A percentile compares a stretch with the other conserved stretches of the same genome.
phyloP scores from a whole-genome alignment of 2,888 invertebrate species.

The Elmis aenea region DNA sequence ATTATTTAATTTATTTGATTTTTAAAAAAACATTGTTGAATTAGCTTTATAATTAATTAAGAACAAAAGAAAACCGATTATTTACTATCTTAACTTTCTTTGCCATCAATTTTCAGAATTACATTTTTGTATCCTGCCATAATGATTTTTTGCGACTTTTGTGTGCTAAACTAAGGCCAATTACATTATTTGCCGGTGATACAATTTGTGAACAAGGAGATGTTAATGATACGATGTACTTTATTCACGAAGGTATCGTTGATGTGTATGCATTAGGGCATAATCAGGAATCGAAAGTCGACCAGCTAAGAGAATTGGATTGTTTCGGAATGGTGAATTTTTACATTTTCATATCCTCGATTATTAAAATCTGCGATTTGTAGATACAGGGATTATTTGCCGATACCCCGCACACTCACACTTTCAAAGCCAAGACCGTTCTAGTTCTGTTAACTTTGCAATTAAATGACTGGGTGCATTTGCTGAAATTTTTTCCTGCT shows the following conservation, averaged over 20 bases:
- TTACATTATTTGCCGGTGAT: slow-evolving; percentile 22
- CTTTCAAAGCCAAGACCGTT: slow-evolving; percentile 21
- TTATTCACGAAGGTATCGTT: slow-evolving; percentile 26
- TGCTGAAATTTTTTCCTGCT: slow-evolving; percentile 25
- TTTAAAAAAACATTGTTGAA: too few relatives aligned
- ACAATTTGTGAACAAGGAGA: slow-evolving; percentile 30
- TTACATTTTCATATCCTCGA: neutral
- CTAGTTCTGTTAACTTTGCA: slow-evolving; percentile 22
- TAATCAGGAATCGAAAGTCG: slow-evolving; percentile 24
- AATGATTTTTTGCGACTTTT: slow-evolving; percentile 27
- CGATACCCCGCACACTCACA: slow-evolving; percentile 21
- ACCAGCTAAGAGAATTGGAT: slow-evolving; percentile 22
- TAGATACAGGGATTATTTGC: slow-evolving; percentile 24
- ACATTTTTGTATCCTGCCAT: slow-evolving; percentile 26
- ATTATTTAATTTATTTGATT: too few relatives aligned
- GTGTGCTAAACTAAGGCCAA: slow-evolving; percentile 19
- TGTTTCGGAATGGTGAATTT: slow-evolving; percentile 22
- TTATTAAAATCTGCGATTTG: slow-evolving; percentile 4
- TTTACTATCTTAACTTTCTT: too few relatives aligned
- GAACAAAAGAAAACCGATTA: too few relatives aligned
- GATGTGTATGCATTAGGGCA: slow-evolving; percentile 19
- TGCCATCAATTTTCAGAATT: slow-evolving; percentile 24
- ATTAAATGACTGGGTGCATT: slow-evolving; percentile 22
- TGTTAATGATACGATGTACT: slow-evolving; percentile 29
- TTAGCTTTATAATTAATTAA: too few relatives aligned